These are phyloP conservation scores for Laticauda laticaudata DNA, from an alignment of 2,113 vertebrate genomes.

Conservation along the genomic window DNA sequence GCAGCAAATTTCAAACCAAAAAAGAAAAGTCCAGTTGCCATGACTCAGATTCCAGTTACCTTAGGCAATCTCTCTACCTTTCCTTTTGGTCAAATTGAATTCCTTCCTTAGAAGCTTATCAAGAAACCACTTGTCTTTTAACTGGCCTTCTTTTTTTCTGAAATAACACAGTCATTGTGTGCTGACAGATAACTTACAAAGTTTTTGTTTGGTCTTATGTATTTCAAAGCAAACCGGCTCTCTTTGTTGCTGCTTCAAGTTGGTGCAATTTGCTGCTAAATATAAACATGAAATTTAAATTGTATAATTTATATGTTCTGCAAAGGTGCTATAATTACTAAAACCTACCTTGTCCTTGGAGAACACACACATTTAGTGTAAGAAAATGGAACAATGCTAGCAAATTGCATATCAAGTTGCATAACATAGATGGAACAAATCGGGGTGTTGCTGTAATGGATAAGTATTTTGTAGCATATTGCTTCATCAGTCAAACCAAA, in stretches of 20 bases:
- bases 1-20: neutral
- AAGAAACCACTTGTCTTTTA: neutral
- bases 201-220: neutral
- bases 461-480: neutral
- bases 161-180: neutral
- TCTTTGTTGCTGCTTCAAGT: neutral
- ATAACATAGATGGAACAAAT: neutral
- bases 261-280: neutral
- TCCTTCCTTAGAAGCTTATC: neutral
- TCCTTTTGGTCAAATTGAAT: constrained; percentile 6
- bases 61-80: neutral
- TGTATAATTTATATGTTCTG: neutral
- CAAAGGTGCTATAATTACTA: neutral
- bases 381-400: neutral
- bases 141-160: neutral
- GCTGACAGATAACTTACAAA: constrained; percentile 2
- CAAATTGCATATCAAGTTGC: neutral
- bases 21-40: neutral
- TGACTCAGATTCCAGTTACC: neutral
- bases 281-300: neutral
- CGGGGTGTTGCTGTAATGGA: too few relatives aligned
- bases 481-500: neutral
- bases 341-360: neutral
- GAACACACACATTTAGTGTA: neutral
- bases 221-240: neutral